A percentile compares a stretch with the other conserved stretches of the same genome.
Evolutionary conservation across 2,888 invertebrate genomes (phyloP).

Genomic region (Watsonalla cultraria): DNA sequence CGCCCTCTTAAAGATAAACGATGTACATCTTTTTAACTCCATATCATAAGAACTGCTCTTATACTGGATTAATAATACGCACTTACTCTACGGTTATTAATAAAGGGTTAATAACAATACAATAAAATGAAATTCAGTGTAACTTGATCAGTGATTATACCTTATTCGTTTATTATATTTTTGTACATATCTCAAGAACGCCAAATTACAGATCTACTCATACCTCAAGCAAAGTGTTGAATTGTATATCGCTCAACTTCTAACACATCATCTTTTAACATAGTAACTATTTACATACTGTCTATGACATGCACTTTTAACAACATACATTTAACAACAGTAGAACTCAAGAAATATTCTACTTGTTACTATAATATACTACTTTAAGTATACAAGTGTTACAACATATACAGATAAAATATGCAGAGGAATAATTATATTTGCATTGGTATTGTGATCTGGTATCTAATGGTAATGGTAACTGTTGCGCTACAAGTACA

Average conservation of each 20-base stretch:
- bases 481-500: conserved; percentile 7
- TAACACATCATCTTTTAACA: conserved; percentile 19
- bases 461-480: conserved; percentile 30
- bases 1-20: too few species aligned
- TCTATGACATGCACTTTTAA: conserved; percentile 62
- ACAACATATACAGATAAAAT: conserved; percentile 67
- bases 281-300: conserved; percentile 58
- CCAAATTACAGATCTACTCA: conserved; percentile 50
- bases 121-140: neutral
- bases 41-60: too few species aligned
- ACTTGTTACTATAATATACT: conserved; percentile 29
- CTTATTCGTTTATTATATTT: conserved; percentile 43
- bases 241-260: conserved; percentile 5
- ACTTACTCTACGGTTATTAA: too few species aligned
- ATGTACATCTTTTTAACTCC: too few species aligned
- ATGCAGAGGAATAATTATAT: conserved; percentile 40
- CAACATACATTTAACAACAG: conserved; percentile 55
- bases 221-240: conserved; percentile 7
- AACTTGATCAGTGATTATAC: conserved; percentile 8
- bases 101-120: neutral
- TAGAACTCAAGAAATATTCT: conserved; percentile 47
- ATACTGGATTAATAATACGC: too few species aligned
- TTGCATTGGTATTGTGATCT: conserved; percentile 46
- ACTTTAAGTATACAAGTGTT: conserved; percentile 46
- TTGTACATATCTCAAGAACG: conserved; percentile 59